These are phyloP conservation scores for Platerodrilus igneus DNA, from an alignment of 2,888 invertebrate species.

Conservation along the genomic window DNA sequence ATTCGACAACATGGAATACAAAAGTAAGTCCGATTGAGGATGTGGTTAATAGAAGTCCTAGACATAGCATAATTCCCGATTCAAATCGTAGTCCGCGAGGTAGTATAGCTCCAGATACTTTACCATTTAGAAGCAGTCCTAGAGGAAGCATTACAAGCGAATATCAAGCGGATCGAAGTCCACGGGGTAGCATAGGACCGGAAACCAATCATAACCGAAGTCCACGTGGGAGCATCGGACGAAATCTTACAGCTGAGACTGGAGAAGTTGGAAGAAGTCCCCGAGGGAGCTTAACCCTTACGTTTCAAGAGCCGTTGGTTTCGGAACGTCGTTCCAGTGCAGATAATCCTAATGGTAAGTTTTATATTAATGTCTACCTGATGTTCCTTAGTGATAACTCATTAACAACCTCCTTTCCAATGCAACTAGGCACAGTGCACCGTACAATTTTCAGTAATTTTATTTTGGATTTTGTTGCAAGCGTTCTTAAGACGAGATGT, in stretches of 20 bases:
- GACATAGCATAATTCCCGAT: conserved; percentile 59
- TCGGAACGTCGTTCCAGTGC: conserved; percentile 57
- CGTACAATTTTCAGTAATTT: too few species aligned
- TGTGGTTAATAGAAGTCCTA: conserved; percentile 53
- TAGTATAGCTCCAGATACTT: conserved; percentile 51
- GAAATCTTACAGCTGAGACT: conserved; percentile 48
- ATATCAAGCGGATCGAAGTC: conserved; percentile 43
- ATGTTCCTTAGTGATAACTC: too few species aligned
- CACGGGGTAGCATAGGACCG: conserved; percentile 58
- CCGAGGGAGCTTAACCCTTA: conserved; percentile 57
- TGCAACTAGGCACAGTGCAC: too few species aligned
- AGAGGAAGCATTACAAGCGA: conserved; percentile 53
- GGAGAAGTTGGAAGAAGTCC: conserved; percentile 51
- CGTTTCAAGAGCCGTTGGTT: conserved; percentile 59
- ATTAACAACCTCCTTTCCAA: too few species aligned
- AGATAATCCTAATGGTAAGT: conserved; percentile 54
- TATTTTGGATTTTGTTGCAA: too few species aligned
- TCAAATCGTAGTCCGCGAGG: conserved; percentile 49
- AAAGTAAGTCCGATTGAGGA: conserved; percentile 44
- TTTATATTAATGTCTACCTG: too few species aligned
- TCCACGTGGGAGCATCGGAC: conserved; percentile 59
- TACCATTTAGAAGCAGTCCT: conserved; percentile 55
- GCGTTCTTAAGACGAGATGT: too few species aligned
- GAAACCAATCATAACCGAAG: conserved; percentile 53
- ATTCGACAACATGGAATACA: conserved; percentile 57